Base-by-base conservation (phyloP, 2,888 invertebrate species). In the Epinotia bilunana region DNA sequence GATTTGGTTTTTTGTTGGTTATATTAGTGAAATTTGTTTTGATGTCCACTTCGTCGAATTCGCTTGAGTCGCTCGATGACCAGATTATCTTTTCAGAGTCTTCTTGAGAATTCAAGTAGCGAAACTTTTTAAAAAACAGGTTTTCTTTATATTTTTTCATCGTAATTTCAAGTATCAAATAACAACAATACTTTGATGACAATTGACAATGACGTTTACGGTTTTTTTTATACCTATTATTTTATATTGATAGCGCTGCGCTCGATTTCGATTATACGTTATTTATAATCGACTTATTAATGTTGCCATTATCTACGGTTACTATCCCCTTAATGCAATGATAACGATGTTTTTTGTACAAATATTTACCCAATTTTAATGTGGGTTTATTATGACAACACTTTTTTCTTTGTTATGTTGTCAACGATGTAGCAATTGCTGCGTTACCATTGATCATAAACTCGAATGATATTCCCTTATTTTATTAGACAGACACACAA, bases 21-120 rank as follows among this genome's bases (percentile, higher is more conserved):
- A 76, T 65, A 53, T 80, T 84, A 57, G 55, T 76, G 16, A 79
- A 71, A 70, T 80, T 83, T 33, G 81, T 82, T 58, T 77, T 80
- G 58, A 76, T 74, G 12, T 80, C 73, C 12, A 78, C 70, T 72
- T 87, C 85, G 80, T 92, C 92, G 71, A 85, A 86, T 46, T 91
- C 93, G 79, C 91, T 92, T 0, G 90, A 89, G 23, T 91, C 89
- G 77, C 91, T 91, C 3, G 86, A 88, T 16, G 92, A 88, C 92
- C 92, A 92, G 74, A 83, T 84, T 39, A 94, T 93, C 74, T 91
- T 88, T 76, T 88, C 88, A n/a, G 78, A 81, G 43, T 84, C 77
- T 71, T 91, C 88, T 85, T 93, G 92, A 2, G 91, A 90, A 79
- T 89, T 88, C 53, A 93, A 78, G 69, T 90, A 78, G 6, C 81